These are phyloP conservation scores for Muntiacus muntjak DNA, from an alignment of 2,113 vertebrate genomes.

Conservation along the genomic window DNA sequence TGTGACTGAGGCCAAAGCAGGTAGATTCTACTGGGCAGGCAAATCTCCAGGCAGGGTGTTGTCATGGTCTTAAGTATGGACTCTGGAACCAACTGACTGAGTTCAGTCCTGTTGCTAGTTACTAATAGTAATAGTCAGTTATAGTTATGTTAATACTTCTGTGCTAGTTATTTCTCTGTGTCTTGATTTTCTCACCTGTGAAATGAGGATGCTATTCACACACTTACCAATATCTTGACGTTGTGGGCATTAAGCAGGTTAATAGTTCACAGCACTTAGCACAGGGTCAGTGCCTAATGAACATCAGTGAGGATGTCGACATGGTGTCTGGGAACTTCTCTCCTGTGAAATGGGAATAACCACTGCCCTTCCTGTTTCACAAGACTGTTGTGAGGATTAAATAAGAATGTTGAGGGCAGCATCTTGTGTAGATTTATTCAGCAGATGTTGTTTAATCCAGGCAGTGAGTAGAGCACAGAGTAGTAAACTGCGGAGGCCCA, in stretches of 20 bases:
- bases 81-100: background rate
- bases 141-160: background rate
- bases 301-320: rapidly evolving
- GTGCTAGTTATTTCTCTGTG: background rate
- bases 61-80: background rate
- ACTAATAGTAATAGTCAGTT: background rate
- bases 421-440: background rate
- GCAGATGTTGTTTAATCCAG: rapidly evolving
- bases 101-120: background rate
- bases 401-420: background rate
- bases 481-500: background rate
- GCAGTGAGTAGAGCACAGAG: background rate
- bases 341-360: background rate
- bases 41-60: background rate
- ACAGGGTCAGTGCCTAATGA: rapidly evolving
- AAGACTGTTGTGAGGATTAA: background rate
- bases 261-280: background rate
- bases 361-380: too few species aligned
- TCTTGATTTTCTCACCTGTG: background rate
- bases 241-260: background rate
- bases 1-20: background rate
- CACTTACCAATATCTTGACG: background rate
- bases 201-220: background rate
- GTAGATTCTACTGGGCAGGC: rapidly evolving
- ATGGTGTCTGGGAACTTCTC: background rate